Evolutionary conservation across 2,113 vertebrate species (phyloP), one percentile per base, ranked within the genome.

Genomic region (Amphilophus citrinellus): DNA sequence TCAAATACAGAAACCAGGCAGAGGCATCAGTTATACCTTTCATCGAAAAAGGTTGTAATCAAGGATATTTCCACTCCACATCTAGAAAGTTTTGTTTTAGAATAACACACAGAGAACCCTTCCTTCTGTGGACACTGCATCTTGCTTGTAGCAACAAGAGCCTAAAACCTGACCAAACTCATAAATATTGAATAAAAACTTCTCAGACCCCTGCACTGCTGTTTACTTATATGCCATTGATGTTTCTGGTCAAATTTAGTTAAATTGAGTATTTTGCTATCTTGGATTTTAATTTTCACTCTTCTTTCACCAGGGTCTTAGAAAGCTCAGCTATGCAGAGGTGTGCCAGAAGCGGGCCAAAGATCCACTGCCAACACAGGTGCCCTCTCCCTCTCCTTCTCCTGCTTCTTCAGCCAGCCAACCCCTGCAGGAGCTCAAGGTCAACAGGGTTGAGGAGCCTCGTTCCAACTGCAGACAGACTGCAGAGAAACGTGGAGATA

Each of bases 271-370:
- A 32, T 75, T 20, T 30, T 58, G 35, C 10, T 22, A 50, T 59
- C 32, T 56, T 20, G 6, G 6, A 13, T 77, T 56, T 10, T 24
- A 14, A 15, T 8, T 3, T 6, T 24, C 44, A 13, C 27, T 76
- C 13, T 37, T 83, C 1, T 85, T 20, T 76, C 22, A 90, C 84
- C 91, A 99, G 98, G 97, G 97, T 85, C 96, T 96, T 6, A 96
- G 96, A 83, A 99, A 99, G 85, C 96, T 99, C 27, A 99, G 98
- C 84, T 99, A 99, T 0, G 98, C 98, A 3, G 97, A 99, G 82
- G 98, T 99, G 44, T 99, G 98, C 94, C 98, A 99, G 95, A 97
- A 96, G 22, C 95, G 96, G 18, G 97, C 98, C 0, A 98, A 97
- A 93, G 98, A 99, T 82, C 96, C 85, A 2, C 87, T 78, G 3